Evolutionary conservation across 2,888 invertebrate species (phyloP).

Genomic region (Caenorhabditis macrosperma): DNA sequence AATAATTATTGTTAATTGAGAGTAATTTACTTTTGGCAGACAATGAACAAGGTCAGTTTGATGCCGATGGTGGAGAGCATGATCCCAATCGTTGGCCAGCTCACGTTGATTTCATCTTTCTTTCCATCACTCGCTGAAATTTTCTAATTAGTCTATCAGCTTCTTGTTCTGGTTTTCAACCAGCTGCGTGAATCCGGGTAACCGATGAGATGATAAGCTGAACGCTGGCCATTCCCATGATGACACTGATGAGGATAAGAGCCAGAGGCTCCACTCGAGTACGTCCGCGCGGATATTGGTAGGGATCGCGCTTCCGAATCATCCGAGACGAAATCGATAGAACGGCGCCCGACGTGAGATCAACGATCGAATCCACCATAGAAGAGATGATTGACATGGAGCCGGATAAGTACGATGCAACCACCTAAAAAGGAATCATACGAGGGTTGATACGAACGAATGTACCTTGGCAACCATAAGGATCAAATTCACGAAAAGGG

Average conservation of each 20-base stretch:
- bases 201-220: slow-evolving; percentile 80
- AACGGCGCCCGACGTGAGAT: slow-evolving; percentile 80
- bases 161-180: neutral
- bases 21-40: slow-evolving; percentile 72
- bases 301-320: slow-evolving; percentile 81
- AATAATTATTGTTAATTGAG: neutral
- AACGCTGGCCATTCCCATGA: slow-evolving; percentile 82
- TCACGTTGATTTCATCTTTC: slow-evolving; percentile 70
- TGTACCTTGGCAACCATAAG: slow-evolving; percentile 80
- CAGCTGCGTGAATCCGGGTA: slow-evolving; percentile 58
- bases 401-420: slow-evolving; percentile 81
- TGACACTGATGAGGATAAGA: slow-evolving; percentile 81
- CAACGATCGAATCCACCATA: slow-evolving; percentile 82
- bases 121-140: slow-evolving; percentile 19
- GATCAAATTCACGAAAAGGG: slow-evolving; percentile 76
- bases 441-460: no score
- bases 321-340: slow-evolving; percentile 72
- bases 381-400: slow-evolving; percentile 82
- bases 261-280: slow-evolving; percentile 82
- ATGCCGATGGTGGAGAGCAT: slow-evolving; percentile 77
- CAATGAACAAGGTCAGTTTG: slow-evolving; percentile 73
- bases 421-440: slow-evolving; percentile 48
- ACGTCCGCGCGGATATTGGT: slow-evolving; percentile 82
- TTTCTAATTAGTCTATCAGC: neutral
- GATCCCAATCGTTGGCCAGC: slow-evolving; percentile 73